Percentiles rank a stretch among this genome's conserved stretches.
Evolutionary conservation across 2,113 vertebrate species (phyloP).

Genomic region (Ameiurus melas): DNA sequence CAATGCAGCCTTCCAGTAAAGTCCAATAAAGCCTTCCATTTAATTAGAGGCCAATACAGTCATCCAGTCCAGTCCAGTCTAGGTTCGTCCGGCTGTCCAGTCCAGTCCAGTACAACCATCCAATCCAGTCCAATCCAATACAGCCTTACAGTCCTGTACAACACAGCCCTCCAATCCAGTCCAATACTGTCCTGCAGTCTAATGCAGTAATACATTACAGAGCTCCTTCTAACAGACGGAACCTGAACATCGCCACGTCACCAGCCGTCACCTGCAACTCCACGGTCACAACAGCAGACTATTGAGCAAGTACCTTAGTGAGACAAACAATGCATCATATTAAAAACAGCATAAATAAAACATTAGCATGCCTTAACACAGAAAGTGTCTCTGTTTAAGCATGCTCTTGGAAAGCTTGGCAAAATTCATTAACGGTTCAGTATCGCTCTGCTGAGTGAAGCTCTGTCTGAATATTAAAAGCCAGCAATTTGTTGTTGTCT

Average conservation of each 20-base stretch:
- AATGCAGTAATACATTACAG: neutral
- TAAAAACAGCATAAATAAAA: constrained; percentile 45
- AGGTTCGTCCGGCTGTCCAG: neutral
- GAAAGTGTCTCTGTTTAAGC: constrained; percentile 2
- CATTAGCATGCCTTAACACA: constrained; percentile 32
- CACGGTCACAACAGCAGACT: neutral
- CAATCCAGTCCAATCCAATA: neutral
- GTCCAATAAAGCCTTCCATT: neutral
- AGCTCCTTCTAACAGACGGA: neutral
- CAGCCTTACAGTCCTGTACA: neutral
- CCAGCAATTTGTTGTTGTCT: constrained; percentile 46
- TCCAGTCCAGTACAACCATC: neutral
- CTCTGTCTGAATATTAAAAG: constrained; percentile 55
- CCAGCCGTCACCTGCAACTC: neutral
- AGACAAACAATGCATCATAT: constrained; percentile 18
- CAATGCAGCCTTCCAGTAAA: neutral
- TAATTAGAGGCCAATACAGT: neutral
- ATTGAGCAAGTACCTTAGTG: neutral
- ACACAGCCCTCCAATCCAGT: neutral
- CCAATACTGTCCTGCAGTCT: neutral
- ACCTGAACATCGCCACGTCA: neutral
- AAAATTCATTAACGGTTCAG: constrained; percentile 56
- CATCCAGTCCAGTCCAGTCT: neutral
- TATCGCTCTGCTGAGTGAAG: constrained; percentile 20
- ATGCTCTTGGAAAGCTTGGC: constrained; percentile 15